Evolutionary conservation across 1,140 invertebrate species (phyloP).

Genomic region (Drosophila persimilis): DNA sequence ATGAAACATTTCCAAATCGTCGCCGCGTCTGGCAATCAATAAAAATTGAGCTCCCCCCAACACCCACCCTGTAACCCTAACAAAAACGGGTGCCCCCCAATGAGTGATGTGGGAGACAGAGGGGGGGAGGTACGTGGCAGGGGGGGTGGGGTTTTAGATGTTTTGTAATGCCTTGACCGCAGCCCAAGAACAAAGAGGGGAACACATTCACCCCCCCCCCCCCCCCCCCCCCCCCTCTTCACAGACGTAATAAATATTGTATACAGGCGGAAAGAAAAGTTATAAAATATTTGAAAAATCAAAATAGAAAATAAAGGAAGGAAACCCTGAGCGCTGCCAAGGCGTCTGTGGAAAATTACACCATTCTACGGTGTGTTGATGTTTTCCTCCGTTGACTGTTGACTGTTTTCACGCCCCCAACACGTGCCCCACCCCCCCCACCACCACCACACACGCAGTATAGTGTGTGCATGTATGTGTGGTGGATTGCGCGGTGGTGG

Average conservation of each 20-base stretch:
- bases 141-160: slow-evolving; percentile 1
- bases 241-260: slow-evolving; percentile 27
- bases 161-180: slow-evolving; percentile 53
- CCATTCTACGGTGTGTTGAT: slow-evolving; percentile 21
- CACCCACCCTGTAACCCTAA: no score
- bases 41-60: slow-evolving; percentile 30
- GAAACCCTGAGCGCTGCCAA: background rate
- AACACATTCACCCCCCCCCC: background rate
- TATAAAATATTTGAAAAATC: slow-evolving; percentile 51
- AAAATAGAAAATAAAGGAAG: slow-evolving; percentile 20
- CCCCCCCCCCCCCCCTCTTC: no score
- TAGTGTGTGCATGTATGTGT: background rate
- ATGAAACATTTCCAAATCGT: slow-evolving; percentile 56
- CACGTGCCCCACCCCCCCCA: slow-evolving; percentile 25
- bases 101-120: no score
- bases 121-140: background rate
- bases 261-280: slow-evolving; percentile 43
- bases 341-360: slow-evolving; percentile 63
- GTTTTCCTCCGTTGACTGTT: slow-evolving; percentile 18
- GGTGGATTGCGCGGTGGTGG: background rate
- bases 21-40: slow-evolving; percentile 61
- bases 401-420: slow-evolving; percentile 48
- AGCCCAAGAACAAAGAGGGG: background rate
- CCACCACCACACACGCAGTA: background rate
- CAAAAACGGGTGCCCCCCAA: no score